phyloP scores from a whole-genome alignment of 2,888 invertebrate species.

The Orthosia incerta region DNA sequence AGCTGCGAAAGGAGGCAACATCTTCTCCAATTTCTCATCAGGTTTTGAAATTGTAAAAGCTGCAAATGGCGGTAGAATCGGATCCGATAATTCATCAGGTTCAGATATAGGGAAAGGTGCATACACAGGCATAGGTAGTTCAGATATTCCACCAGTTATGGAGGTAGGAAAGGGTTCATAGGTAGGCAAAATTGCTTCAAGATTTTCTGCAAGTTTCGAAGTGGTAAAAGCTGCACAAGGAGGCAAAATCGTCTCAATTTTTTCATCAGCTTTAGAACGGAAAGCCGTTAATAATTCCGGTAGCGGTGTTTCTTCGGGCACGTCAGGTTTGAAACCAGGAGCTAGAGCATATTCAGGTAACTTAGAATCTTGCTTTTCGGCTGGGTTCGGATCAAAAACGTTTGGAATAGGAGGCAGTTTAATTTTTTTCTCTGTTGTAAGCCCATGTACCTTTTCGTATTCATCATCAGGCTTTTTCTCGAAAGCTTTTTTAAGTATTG shows the following conservation, averaged over 20 bases:
- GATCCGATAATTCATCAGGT: conserved; percentile 1
- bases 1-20: conserved; percentile 8
- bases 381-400: conserved; percentile 33
- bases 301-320: conserved; percentile 23
- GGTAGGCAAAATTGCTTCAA: neutral
- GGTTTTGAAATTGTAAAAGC: neutral
- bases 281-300: conserved; percentile 39
- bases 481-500: conserved; percentile 28
- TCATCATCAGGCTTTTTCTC: conserved; percentile 1
- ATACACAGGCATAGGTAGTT: conserved; percentile 1
- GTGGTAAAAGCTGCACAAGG: conserved; percentile 22
- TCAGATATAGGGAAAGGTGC: neutral
- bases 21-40: neutral
- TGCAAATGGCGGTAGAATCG: conserved; percentile 10
- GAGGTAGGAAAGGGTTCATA: conserved; percentile 7
- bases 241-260: conserved; percentile 30
- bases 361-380: conserved; percentile 28
- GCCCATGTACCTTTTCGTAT: conserved; percentile 2
- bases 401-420: conserved; percentile 39
- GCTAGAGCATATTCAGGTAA: conserved; percentile 16
- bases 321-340: conserved; percentile 17
- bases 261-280: conserved; percentile 33
- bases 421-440: conserved; percentile 18
- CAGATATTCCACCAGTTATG: conserved; percentile 1
- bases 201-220: conserved; percentile 8